Evolutionary conservation across 2,797 vertebrate genomes (phyloP).

Genomic region (Catamblyrhynchus diadema): DNA sequence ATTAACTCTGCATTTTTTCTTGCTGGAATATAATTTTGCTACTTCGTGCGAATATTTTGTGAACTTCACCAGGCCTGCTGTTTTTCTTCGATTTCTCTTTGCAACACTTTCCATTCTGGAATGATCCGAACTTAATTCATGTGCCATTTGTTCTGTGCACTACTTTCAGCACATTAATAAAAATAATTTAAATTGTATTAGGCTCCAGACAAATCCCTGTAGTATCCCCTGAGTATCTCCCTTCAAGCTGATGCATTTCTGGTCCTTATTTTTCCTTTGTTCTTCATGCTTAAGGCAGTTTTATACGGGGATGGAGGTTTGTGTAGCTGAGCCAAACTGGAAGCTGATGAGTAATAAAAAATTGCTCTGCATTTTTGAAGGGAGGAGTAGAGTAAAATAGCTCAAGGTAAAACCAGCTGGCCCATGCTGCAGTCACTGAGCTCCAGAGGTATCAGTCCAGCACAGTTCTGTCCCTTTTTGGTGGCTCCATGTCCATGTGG

Average conservation of each 20-base stretch:
- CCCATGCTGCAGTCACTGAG: not conserved
- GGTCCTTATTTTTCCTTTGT: constrained; percentile 56
- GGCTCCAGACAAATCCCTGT: constrained; percentile 11
- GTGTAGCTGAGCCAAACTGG: constrained; percentile 8
- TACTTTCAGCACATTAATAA: constrained; percentile 60
- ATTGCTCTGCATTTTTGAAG: not conserved
- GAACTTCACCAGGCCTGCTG: not conserved
- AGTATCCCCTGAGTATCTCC: constrained; percentile 16
- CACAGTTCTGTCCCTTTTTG: not conserved
- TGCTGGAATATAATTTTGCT: not conserved
- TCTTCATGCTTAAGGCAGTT: not conserved
- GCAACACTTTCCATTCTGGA: constrained; percentile 13
- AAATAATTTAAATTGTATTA: constrained; percentile 46
- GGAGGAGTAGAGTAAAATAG: not conserved
- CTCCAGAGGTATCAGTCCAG: not conserved
- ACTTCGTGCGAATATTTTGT: not conserved
- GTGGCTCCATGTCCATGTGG: accelerated
- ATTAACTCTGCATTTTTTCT: not conserved
- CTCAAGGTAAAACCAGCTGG: not conserved
- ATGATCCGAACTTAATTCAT: constrained; percentile 36
- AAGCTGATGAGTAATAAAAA: constrained; percentile 20
- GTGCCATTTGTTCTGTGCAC: constrained; percentile 34
- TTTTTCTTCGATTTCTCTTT: constrained; percentile 13
- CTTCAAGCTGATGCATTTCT: constrained; percentile 33
- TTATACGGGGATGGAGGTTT: not conserved